phyloP scores from a whole-genome alignment of 2,888 invertebrate genomes.

The Hyalella azteca region DNA sequence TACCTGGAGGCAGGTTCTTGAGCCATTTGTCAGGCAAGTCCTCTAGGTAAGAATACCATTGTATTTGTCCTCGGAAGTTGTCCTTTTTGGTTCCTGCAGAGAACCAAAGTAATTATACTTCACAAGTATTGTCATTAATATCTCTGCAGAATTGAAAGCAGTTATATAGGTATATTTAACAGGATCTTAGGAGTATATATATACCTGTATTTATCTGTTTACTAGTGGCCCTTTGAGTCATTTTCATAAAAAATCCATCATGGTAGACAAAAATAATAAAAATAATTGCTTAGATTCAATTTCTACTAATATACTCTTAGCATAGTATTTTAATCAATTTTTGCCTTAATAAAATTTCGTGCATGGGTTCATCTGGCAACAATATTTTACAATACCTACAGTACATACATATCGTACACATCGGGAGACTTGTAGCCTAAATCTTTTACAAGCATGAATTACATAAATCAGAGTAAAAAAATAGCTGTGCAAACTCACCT shows the following conservation, averaged over 20 bases:
- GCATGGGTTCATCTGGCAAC: not conserved
- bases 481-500: not conserved
- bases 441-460: too few relatives aligned
- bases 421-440: not conserved
- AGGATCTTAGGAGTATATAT: too few relatives aligned
- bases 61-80: slow-evolving; percentile 26
- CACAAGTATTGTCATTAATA: not conserved
- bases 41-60: slow-evolving; percentile 47
- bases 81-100: slow-evolving; percentile 37
- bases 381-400: not conserved
- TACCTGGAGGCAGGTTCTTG: slow-evolving; percentile 38
- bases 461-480: not conserved
- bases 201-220: too few relatives aligned
- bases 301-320: not conserved
- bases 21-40: slow-evolving; percentile 28
- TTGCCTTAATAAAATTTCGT: not conserved
- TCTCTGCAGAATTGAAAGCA: not conserved
- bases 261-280: not conserved
- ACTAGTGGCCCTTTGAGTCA: too few relatives aligned
- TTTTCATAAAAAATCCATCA: not conserved
- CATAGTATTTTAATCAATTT: not conserved
- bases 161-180: not conserved
- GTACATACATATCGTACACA: not conserved
- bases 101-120: not conserved
- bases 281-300: not conserved